Evolutionary conservation across 2,797 vertebrate species (phyloP), one percentile per base, ranked within the genome.

Genomic region (Pristis pectinata): DNA sequence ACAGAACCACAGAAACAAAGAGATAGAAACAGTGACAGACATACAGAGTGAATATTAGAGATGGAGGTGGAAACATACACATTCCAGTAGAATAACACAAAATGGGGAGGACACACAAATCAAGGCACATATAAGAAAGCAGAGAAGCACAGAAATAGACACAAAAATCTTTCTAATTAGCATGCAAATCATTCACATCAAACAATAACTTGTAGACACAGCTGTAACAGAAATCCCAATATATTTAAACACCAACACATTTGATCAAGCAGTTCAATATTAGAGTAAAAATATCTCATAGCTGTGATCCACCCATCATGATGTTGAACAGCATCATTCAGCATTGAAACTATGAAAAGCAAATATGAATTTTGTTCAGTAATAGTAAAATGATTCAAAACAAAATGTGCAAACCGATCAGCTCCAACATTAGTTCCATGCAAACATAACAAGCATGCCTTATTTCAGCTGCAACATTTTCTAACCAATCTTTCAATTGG

Each of bases 281-380:
- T 53, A 93, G 3, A 93, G 44, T 49, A 30, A 70, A 67, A n/a
- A 64, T 87, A 59, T 67, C 67, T 92, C 61, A 72, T 76, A 17
- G 30, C 70, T 94, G 27, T 53, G 44, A 30, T 24, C 37, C 41
- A 70, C 24, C 19, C 61, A 27, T 34, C 61, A 53, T 53, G 3
- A 2, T 49, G 96, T 97, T 97, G 97, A 97, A 97, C 94, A 94
- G 94, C 95, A 95, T 44, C 53, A 94, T 94, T 95, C 94, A 94
- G 83, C 95, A 96, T 96, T 95, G 96, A 97, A 96, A 96, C 95
- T 64, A 94, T 95, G 95, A 94, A 95, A 80, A 95, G 27, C 87
- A 41, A 95, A 94, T 94, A 44, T 91, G 76, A 94, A 93, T 94
- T 70, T 64, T 80, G 41, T 76, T 64, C 59, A 91, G n/a, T 91